phyloP scores from a whole-genome alignment of 1,140 invertebrate genomes.

The Chrysopa pallens region DNA sequence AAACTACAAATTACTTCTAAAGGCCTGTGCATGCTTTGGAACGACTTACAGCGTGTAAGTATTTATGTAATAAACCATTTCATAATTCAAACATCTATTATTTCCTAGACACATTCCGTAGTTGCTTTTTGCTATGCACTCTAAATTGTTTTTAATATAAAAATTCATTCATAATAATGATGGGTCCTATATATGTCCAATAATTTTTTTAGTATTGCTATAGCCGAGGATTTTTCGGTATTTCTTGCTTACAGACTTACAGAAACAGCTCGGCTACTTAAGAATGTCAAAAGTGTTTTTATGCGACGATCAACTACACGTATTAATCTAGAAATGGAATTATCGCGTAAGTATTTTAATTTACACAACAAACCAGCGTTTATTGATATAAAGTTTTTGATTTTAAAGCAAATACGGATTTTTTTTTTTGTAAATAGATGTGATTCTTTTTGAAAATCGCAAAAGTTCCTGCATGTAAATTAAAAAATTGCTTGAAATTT shows the following conservation, averaged over 20 bases:
- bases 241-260: slow-evolving; percentile 56
- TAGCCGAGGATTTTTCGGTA: neutral
- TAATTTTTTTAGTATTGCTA: neutral
- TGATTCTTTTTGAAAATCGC: too few relatives aligned
- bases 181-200: too few relatives aligned
- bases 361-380: too few relatives aligned
- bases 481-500: too few relatives aligned
- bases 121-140: neutral
- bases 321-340: slow-evolving; percentile 48
- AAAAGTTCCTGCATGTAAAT: too few relatives aligned
- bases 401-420: neutral
- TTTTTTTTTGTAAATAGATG: too few relatives aligned
- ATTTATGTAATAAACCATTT: slow-evolving; percentile 16
- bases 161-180: too few relatives aligned
- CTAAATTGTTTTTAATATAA: neutral
- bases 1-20: slow-evolving; percentile 15
- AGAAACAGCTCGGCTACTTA: slow-evolving; percentile 85
- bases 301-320: slow-evolving; percentile 57
- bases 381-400: neutral
- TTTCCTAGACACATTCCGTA: neutral
- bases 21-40: slow-evolving; percentile 72
- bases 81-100: neutral
- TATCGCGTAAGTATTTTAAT: slow-evolving; percentile 65
- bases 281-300: slow-evolving; percentile 84
- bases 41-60: slow-evolving; percentile 74